Conservation (phyloP, 2,113 vertebrate species). For the Neomonachus schauinslandi region DNA sequence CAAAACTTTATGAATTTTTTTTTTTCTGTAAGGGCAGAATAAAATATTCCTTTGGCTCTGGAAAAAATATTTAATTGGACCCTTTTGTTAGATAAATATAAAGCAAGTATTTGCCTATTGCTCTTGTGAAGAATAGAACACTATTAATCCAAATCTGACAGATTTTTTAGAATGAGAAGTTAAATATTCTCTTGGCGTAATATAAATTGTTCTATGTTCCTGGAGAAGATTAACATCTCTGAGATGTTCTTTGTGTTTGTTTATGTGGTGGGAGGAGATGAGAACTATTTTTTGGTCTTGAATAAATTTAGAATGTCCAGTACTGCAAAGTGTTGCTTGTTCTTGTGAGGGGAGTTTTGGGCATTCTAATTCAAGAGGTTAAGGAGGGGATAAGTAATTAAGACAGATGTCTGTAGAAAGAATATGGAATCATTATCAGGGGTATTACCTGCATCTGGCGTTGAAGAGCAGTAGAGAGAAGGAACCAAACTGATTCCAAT, state of each 20-base stretch:
- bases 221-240: neutral
- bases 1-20: neutral
- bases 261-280: neutral
- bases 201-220: neutral
- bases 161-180: neutral
- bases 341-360: neutral
- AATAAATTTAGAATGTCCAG: neutral
- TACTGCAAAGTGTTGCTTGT: neutral
- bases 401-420: neutral
- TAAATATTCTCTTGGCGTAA: neutral
- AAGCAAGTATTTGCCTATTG: neutral
- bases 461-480: neutral
- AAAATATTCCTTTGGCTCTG: conserved; percentile 7
- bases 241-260: neutral
- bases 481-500: neutral
- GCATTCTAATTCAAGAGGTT: neutral
- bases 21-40: neutral
- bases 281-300: neutral
- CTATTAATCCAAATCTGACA: neutral
- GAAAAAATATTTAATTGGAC: conserved; percentile 11
- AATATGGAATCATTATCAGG: neutral
- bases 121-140: neutral
- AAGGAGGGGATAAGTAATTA: neutral
- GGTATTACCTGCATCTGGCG: neutral
- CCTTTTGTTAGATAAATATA: conserved; percentile 16